These are phyloP conservation scores for Drosophila pruinosa DNA, from an alignment of 1,140 invertebrate genomes.

Conservation along the genomic window DNA sequence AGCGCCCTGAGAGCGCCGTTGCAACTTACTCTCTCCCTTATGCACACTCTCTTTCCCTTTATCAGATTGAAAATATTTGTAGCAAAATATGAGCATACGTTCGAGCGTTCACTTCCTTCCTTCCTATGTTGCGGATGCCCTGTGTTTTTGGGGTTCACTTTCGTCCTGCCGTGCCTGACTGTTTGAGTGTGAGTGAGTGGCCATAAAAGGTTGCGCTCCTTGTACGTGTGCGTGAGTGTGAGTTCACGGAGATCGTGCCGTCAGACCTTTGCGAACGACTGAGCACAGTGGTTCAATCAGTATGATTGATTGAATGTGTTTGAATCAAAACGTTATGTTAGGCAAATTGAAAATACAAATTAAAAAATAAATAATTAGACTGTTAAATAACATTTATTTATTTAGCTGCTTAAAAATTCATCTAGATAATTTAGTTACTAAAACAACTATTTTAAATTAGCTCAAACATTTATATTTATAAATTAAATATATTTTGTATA, in stretches of 20 bases:
- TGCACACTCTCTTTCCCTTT: not conserved
- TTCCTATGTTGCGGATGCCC: conserved; percentile 28
- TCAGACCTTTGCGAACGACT: conserved; percentile 37
- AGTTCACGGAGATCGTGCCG: conserved; percentile 72
- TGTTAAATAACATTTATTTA: too few relatives aligned
- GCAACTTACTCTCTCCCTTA: not conserved
- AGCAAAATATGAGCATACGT: conserved; percentile 76
- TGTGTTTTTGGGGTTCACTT: conserved; percentile 48
- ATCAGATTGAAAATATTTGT: conserved; percentile 47
- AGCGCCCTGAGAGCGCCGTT: not conserved
- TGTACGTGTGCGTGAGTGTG: conserved; percentile 32
- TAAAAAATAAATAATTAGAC: not conserved
- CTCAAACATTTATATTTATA: too few relatives aligned
- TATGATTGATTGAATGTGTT: not conserved
- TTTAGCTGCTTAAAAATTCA: too few relatives aligned
- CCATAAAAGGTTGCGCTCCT: conserved; percentile 54
- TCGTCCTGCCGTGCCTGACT: conserved; percentile 11
- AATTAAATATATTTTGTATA: not conserved
- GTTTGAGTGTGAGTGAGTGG: conserved; percentile 46
- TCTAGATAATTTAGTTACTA: too few relatives aligned
- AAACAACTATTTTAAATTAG: too few relatives aligned
- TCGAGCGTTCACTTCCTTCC: conserved; percentile 73
- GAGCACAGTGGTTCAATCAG: conserved; percentile 54
- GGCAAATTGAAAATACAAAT: not conserved
- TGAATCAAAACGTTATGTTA: too few relatives aligned